These are phyloP conservation scores for Acheta domesticus DNA, from an alignment of 2,888 invertebrate genomes.

Conservation along the genomic window DNA sequence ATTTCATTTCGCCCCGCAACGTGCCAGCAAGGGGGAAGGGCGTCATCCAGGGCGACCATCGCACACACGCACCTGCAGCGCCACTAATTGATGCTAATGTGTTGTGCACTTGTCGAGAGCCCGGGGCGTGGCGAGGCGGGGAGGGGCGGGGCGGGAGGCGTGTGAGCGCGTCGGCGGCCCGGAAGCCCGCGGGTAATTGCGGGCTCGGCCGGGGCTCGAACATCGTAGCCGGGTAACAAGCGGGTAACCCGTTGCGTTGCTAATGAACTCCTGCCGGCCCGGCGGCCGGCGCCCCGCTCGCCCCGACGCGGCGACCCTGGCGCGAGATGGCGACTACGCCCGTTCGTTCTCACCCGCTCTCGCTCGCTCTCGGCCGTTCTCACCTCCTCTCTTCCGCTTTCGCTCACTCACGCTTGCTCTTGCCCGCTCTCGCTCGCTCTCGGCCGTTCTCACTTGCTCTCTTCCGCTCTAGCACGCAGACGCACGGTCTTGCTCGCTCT, in stretches of 20 bases:
- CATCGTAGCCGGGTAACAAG: background rate
- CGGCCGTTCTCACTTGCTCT: no score
- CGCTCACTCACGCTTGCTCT: no score
- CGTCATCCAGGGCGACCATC: background rate
- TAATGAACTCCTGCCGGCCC: background rate
- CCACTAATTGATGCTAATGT: conserved; percentile 11
- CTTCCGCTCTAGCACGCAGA: no score
- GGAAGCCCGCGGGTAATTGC: background rate
- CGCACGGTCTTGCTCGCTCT: no score
- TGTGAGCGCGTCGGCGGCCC: background rate
- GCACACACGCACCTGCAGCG: background rate
- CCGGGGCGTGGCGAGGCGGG: background rate
- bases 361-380: no score
- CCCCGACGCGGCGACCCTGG: no score
- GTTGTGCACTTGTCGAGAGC: background rate
- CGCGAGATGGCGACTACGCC: no score
- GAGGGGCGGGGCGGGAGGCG: background rate
- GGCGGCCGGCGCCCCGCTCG: no score
- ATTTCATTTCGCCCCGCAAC: background rate
- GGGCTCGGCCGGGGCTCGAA: background rate
- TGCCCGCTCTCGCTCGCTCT: no score
- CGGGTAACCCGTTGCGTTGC: background rate
- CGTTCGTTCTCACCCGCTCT: no score
- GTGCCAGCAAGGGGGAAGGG: background rate
- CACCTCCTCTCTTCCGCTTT: no score